These are phyloP conservation scores for Eunapius fragilis DNA, from an alignment of 37 sponge, comb jelly and placozoan species.

Conservation along the genomic window DNA sequence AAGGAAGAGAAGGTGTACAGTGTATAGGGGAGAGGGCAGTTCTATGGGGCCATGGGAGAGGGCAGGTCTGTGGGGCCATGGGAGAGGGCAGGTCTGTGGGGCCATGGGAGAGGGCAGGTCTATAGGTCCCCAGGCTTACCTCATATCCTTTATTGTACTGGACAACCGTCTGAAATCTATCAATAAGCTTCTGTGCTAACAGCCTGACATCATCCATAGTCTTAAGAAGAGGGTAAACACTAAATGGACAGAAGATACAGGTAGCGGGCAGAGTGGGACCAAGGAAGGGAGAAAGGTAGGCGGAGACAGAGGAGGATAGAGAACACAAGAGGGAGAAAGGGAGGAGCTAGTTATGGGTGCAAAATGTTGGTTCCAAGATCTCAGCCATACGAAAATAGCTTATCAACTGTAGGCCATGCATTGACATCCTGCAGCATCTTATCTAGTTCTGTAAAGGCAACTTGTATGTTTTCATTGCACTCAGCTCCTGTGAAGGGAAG, in stretches of 20 bases:
- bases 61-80: too few relatives aligned
- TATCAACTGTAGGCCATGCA: background rate
- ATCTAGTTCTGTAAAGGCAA: background rate
- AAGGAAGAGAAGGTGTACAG: background rate
- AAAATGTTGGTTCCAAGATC: background rate
- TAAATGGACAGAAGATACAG: background rate
- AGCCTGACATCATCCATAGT: conserved; percentile 36
- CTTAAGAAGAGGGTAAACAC: conserved; percentile 48
- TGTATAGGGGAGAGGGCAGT: background rate
- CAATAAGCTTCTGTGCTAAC: conserved; percentile 57
- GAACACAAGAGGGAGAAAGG: too few relatives aligned
- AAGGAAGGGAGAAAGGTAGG: background rate
- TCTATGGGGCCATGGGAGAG: background rate
- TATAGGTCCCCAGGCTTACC: conserved; percentile 1
- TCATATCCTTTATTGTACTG: conserved; percentile 90
- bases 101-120: background rate
- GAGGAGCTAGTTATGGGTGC: background rate
- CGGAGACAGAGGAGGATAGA: too few relatives aligned
- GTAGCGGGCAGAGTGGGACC: background rate
- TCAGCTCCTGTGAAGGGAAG: background rate
- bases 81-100: background rate
- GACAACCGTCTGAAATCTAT: conserved; percentile 76
- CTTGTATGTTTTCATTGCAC: background rate
- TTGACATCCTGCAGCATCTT: background rate
- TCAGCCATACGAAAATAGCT: background rate